Conservation (phyloP, 1,140 invertebrate genomes). For the Penaeus vannamei region DNA sequence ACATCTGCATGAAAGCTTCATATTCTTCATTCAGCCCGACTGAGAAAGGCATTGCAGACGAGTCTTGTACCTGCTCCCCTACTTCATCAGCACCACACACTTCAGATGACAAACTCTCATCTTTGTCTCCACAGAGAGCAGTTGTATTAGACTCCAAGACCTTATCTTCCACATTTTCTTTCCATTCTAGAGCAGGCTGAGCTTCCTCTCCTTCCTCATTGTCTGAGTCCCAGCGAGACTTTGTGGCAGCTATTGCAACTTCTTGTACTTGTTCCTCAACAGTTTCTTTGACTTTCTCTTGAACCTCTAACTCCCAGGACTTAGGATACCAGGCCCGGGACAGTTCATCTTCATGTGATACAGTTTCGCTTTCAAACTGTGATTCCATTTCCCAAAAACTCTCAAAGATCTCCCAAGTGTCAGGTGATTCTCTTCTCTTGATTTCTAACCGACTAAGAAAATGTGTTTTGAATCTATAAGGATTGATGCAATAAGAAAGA, state of each 20-base stretch:
- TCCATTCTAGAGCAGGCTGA: background rate
- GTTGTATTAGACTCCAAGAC: background rate
- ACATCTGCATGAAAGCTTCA: conserved; percentile 55
- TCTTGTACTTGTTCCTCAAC: background rate
- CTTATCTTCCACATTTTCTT: background rate
- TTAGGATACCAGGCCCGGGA: conserved; percentile 44
- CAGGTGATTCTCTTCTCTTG: background rate
- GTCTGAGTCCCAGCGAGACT: conserved; percentile 61
- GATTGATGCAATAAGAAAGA: conserved; percentile 45
- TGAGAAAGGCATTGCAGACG: background rate
- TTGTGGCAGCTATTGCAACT: conserved; percentile 27
- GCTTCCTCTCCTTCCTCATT: conserved; percentile 34
- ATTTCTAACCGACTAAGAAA: conserved; percentile 37
- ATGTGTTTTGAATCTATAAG: conserved; percentile 9
- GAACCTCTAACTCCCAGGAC: conserved; percentile 15
- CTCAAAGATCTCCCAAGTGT: conserved; percentile 40
- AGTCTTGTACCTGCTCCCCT: background rate
- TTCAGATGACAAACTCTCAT: background rate
- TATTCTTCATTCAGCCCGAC: conserved; percentile 48
- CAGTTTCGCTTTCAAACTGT: background rate
- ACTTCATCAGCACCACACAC: background rate
- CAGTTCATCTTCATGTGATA: background rate
- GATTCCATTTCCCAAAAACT: conserved; percentile 22
- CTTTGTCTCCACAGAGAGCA: background rate
- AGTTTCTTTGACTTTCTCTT: background rate